Percentiles rank a stretch among this genome's conserved stretches.
These are phyloP conservation scores for Chironomus riparius DNA, from an alignment of 2,888 invertebrate species.

Conservation along the genomic window DNA sequence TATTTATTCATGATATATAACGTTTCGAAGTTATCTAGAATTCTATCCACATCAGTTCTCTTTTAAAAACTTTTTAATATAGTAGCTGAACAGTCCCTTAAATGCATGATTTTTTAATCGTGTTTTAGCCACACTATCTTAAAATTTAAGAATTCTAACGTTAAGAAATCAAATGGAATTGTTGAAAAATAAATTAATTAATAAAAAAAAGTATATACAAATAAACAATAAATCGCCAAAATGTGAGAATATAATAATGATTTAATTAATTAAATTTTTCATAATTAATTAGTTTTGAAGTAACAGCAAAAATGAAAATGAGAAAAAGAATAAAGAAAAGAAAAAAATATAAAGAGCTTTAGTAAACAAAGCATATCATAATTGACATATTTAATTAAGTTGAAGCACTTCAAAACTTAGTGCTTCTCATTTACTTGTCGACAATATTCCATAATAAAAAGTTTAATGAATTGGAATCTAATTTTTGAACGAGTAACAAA, in stretches of 20 bases:
- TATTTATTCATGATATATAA: constrained; percentile 22
- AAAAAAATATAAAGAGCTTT: background rate
- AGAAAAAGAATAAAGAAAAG: background rate
- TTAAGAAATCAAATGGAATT: no score
- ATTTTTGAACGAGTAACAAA: no score
- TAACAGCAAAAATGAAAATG: background rate
- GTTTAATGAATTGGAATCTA: background rate
- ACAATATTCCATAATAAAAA: background rate
- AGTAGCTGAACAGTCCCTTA: constrained; percentile 13
- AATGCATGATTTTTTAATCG: no score
- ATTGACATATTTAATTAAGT: constrained; percentile 24
- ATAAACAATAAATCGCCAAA: no score
- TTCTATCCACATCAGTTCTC: background rate
- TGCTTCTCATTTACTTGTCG: background rate
- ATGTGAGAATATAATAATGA: background rate
- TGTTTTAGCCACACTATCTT: no score
- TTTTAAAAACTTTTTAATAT: background rate
- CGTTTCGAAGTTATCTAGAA: background rate
- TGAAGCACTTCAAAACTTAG: constrained; percentile 5
- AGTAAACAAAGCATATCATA: background rate
- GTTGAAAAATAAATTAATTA: no score
- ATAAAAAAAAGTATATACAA: no score
- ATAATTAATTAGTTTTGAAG: background rate
- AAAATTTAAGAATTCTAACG: no score
- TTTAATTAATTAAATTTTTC: background rate